Base-by-base conservation (phyloP, 1,140 invertebrate genomes). In the Microplitis demolitor region DNA sequence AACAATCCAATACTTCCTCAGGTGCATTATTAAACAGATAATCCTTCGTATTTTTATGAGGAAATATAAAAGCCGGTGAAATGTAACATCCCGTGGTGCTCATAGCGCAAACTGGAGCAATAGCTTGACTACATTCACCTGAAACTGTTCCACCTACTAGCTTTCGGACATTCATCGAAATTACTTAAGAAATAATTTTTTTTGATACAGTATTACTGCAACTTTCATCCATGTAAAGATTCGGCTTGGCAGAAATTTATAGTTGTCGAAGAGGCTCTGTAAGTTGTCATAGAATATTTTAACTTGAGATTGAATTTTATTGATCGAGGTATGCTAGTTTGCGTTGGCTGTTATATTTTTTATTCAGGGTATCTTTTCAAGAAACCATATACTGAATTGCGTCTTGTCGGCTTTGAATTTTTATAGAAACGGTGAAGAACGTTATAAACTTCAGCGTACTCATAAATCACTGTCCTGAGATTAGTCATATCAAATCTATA, bases 121-220 rank as follows among this genome's bases (percentile, higher is more conserved):
- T 87, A 35, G 87, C 74, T 5, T 69, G 76, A 33, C 87, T 85
- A 69, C 86, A 68, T 79, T 89, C 87, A 14, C 74, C 81, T 33
- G 82, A 85, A 3, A 84, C 86, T 4, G 85, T 69, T 61, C 71
- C 50, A 35, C 85, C 82, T 16, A 89, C 82, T 82, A 88, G 86
- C 75, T 87, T 87, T n/a, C 62, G 71, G 11, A 83, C 83, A 78
- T 78, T 83, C 31, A 6, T 37, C 53, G 84, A 80, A 61, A 88
- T 76, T 61, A 88, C 77, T 78, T 84, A 86, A 13, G 78, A 80
- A n/a, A n/a, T n/a, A 39, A 80, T 74, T 71, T 83, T 81, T 11
- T 71, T 76, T 9, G 83, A 79, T 39, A 88, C 87, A n/a, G 87
- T 88, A 34, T 80, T 85, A n/a, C 87, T 73, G 51, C 82, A 85